Percentiles rank a stretch among this genome's conserved stretches.
Evolutionary conservation across 2,888 invertebrate species (phyloP).

Genomic region (Melieria omissa): DNA sequence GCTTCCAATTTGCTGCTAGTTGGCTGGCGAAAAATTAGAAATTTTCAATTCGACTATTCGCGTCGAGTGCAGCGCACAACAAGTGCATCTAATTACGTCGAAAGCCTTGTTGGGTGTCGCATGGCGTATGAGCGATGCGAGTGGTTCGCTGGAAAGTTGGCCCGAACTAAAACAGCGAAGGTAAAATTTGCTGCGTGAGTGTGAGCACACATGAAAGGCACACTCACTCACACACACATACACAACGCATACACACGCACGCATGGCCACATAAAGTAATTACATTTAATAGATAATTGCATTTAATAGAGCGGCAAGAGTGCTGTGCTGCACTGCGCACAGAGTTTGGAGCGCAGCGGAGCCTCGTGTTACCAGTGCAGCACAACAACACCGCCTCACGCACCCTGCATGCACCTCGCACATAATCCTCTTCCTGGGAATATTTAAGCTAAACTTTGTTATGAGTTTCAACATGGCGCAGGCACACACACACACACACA

Average conservation of each 20-base stretch:
- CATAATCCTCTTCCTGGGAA: constrained; percentile 29
- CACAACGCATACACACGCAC: not conserved
- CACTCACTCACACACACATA: too few species aligned
- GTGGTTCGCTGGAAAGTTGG: too few species aligned
- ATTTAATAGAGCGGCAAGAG: constrained; percentile 13
- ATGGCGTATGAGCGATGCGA: too few species aligned
- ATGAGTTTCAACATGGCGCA: constrained; percentile 15
- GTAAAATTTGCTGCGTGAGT: too few species aligned
- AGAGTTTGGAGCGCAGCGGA: too few species aligned
- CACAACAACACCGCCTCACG: not conserved
- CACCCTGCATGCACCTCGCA: not conserved
- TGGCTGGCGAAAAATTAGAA: too few species aligned
- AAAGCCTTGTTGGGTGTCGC: too few species aligned
- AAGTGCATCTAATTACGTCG: too few species aligned
- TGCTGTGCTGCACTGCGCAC: not conserved
- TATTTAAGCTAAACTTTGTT: constrained; percentile 32
- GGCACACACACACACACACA: constrained; percentile 3
- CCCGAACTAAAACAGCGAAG: too few species aligned
- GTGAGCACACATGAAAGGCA: constrained; percentile 1
- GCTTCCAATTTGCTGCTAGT: too few species aligned
- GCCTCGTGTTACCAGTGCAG: not conserved
- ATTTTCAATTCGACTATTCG: too few species aligned
- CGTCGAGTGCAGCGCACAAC: too few species aligned
- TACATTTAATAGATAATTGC: constrained; percentile 21
- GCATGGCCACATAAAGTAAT: constrained; percentile 15